A percentile compares a stretch with the other conserved stretches of the same genome.
Conservation (phyloP, 2,113 vertebrate species). For the Notiomystis cincta region DNA sequence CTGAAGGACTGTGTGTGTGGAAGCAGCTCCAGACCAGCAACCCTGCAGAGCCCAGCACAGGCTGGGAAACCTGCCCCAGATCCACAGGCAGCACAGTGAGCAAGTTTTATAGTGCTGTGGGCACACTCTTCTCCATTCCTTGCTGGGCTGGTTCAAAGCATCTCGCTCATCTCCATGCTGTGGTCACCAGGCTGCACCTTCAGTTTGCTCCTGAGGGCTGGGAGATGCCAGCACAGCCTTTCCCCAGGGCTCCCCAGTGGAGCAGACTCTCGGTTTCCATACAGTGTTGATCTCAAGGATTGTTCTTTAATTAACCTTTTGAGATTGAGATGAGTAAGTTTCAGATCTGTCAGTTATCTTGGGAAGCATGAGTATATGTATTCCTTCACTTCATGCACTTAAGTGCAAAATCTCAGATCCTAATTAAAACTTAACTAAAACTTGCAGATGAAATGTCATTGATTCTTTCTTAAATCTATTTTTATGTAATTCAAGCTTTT, state of each 20-base stretch:
- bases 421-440: slow-evolving; percentile 62
- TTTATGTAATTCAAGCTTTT: slow-evolving; percentile 32
- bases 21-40: not conserved
- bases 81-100: fast-evolving
- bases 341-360: slow-evolving; percentile 44
- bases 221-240: not conserved
- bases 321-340: slow-evolving; percentile 39
- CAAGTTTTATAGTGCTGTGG: not conserved
- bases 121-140: fast-evolving
- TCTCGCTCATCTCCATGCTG: fast-evolving
- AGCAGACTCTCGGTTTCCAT: not conserved
- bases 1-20: not conserved
- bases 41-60: fast-evolving
- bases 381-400: slow-evolving; percentile 28
- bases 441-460: slow-evolving; percentile 56
- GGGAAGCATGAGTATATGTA: not conserved
- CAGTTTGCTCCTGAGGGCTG: not conserved
- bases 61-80: not conserved
- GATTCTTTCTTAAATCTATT: slow-evolving; percentile 56
- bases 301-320: slow-evolving; percentile 52
- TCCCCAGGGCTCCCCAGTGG: not conserved
- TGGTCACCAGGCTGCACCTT: not conserved
- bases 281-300: not conserved
- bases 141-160: not conserved
- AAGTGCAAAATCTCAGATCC: slow-evolving; percentile 2